phyloP scores from a whole-genome alignment of 2,888 invertebrate species.

The Parnassius apollo region DNA sequence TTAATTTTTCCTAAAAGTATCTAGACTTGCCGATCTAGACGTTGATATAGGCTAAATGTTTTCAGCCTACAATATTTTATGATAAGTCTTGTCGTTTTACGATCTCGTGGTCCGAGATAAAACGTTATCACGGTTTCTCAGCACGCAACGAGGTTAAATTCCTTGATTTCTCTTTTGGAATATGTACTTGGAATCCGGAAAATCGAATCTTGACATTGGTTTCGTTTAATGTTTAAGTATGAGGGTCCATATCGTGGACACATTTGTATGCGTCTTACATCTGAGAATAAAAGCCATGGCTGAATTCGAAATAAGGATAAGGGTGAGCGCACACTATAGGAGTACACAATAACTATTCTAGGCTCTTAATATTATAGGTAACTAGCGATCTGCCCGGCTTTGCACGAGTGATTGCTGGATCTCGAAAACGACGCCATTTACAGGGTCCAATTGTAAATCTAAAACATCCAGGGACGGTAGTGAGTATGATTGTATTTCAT shows the following conservation, averaged over 20 bases:
- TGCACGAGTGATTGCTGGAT: too few relatives aligned
- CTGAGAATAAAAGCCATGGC: background rate
- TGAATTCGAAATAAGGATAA: slow-evolving; percentile 4
- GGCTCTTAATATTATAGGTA: too few relatives aligned
- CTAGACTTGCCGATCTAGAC: too few relatives aligned
- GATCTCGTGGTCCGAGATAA: background rate
- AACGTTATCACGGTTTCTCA: slow-evolving; percentile 5
- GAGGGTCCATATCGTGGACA: slow-evolving; percentile 4
- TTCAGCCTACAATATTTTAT: background rate
- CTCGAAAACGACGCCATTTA: too few relatives aligned
- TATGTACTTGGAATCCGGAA: slow-evolving; percentile 19
- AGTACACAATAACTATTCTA: too few relatives aligned
- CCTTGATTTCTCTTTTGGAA: slow-evolving; percentile 23
- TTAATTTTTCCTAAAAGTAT: too few relatives aligned
- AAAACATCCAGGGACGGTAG: too few relatives aligned
- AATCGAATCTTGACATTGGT: slow-evolving; percentile 23
- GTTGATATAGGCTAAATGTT: too few relatives aligned
- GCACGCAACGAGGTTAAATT: slow-evolving; percentile 15
- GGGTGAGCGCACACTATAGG: background rate
- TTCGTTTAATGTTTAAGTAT: background rate
- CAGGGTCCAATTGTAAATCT: too few relatives aligned
- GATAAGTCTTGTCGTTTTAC: background rate
- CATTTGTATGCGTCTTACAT: slow-evolving; percentile 18
- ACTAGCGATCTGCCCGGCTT: too few relatives aligned
- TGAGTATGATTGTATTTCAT: too few relatives aligned